These are phyloP conservation scores for Entomobrya multifasciata DNA, from an alignment of 2,888 invertebrate genomes.

Conservation along the genomic window DNA sequence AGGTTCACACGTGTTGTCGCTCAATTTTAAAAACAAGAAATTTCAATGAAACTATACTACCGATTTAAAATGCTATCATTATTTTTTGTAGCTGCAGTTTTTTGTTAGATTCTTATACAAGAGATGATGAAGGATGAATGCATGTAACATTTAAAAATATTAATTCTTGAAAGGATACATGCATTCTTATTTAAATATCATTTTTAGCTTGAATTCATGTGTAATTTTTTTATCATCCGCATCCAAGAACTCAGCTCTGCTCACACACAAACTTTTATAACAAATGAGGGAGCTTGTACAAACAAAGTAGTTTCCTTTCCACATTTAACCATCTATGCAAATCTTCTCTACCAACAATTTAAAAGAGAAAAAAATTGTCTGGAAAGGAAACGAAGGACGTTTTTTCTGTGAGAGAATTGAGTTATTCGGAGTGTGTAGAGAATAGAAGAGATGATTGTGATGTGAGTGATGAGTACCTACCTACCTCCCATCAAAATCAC, in stretches of 20 bases:
- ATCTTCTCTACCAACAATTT: too few relatives aligned
- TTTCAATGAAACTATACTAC: background rate
- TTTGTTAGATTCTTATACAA: background rate
- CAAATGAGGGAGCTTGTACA: background rate
- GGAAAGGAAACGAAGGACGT: conserved; percentile 18
- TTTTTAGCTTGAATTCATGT: background rate
- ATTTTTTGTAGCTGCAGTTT: background rate
- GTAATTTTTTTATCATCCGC: background rate
- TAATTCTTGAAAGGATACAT: too few relatives aligned
- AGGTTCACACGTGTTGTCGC: too few relatives aligned
- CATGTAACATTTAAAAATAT: background rate
- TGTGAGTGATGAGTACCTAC: too few relatives aligned
- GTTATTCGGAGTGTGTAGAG: too few relatives aligned
- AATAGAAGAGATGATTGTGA: too few relatives aligned
- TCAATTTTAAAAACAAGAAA: background rate
- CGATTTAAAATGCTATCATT: too few relatives aligned
- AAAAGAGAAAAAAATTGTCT: conserved; percentile 15
- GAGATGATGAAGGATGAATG: background rate
- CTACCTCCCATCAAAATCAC: background rate
- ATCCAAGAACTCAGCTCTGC: too few relatives aligned
- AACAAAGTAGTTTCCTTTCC: background rate
- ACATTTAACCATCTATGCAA: too few relatives aligned
- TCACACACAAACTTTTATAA: too few relatives aligned
- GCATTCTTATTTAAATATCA: conserved; percentile 20
- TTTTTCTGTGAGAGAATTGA: background rate